phyloP scores from a whole-genome alignment of 2,113 vertebrate species.

The Onychostoma macrolepis region DNA sequence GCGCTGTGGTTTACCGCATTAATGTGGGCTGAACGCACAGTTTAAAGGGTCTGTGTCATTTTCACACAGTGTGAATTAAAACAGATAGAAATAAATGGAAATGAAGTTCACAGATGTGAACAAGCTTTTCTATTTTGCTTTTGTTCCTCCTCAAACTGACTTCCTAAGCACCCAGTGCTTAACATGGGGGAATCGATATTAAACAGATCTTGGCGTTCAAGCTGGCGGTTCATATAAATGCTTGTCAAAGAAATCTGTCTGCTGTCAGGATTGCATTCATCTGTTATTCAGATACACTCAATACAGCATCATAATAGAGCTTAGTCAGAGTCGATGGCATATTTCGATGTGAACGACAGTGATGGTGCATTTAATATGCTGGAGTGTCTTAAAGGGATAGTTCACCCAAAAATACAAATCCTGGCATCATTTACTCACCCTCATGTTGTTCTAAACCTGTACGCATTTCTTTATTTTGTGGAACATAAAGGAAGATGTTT shows the following conservation, averaged over 20 bases:
- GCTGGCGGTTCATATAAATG: neutral
- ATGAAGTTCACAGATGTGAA: neutral
- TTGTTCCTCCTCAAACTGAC: neutral
- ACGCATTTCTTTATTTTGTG: too few relatives aligned
- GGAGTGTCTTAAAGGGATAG: neutral
- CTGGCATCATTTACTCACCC: too few relatives aligned
- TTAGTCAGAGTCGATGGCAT: neutral
- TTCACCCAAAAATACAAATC: neutral
- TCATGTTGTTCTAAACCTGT: too few relatives aligned
- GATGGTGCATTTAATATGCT: neutral
- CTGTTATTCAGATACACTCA: neutral
- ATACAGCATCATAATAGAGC: neutral
- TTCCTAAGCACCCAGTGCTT: neutral
- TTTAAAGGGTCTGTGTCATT: neutral
- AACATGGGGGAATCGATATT: neutral
- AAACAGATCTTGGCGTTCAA: neutral
- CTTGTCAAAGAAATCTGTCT: neutral
- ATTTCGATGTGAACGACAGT: neutral
- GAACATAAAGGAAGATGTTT: too few relatives aligned
- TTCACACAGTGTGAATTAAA: neutral
- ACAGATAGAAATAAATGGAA: neutral
- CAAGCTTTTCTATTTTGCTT: neutral
- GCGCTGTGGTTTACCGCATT: neutral
- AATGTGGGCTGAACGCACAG: neutral
- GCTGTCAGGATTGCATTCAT: neutral